Percentiles rank a stretch among this genome's conserved stretches.
These are phyloP conservation scores for Auanema freiburgensis DNA, from an alignment of 2,888 invertebrate species.

Conservation along the genomic window DNA sequence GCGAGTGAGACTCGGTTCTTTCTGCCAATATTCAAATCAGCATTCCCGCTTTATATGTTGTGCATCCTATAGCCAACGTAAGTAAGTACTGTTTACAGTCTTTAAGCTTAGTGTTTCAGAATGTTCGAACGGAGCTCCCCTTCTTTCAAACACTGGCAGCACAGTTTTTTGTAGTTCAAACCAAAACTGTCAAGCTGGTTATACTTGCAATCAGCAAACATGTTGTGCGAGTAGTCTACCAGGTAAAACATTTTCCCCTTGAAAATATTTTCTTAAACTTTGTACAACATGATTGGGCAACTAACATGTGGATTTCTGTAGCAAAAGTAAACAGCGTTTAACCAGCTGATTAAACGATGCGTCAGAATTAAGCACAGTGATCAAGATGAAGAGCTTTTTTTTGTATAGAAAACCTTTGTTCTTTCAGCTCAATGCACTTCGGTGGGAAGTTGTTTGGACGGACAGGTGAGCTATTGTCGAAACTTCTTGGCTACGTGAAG, in stretches of 20 bases:
- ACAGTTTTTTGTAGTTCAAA: neutral
- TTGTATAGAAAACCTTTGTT: conserved; percentile 1
- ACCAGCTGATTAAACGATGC: neutral
- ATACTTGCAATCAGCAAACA: conserved; percentile 3
- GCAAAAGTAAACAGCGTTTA: too few species aligned
- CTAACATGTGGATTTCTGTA: too few species aligned
- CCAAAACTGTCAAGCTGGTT: conserved; percentile 3
- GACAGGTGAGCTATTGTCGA: conserved; percentile 4
- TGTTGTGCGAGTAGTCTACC: conserved; percentile 9
- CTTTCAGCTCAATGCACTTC: conserved; percentile 16
- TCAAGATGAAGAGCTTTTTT: neutral
- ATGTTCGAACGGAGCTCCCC: conserved; percentile 11
- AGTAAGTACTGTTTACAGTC: neutral
- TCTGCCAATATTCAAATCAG: conserved; percentile 17
- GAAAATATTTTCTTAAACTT: too few species aligned
- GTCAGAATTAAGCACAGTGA: neutral
- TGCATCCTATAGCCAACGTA: conserved; percentile 8
- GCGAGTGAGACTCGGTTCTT: conserved; percentile 7
- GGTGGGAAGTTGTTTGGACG: neutral
- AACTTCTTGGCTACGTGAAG: too few species aligned
- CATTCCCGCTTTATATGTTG: conserved; percentile 16
- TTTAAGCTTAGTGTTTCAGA: neutral
- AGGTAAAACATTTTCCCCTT: too few species aligned
- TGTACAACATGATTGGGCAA: too few species aligned
- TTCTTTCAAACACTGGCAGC: conserved; percentile 1